Conservation (phyloP, 2,797 vertebrate genomes). For the Knipowitschia caucasica region DNA sequence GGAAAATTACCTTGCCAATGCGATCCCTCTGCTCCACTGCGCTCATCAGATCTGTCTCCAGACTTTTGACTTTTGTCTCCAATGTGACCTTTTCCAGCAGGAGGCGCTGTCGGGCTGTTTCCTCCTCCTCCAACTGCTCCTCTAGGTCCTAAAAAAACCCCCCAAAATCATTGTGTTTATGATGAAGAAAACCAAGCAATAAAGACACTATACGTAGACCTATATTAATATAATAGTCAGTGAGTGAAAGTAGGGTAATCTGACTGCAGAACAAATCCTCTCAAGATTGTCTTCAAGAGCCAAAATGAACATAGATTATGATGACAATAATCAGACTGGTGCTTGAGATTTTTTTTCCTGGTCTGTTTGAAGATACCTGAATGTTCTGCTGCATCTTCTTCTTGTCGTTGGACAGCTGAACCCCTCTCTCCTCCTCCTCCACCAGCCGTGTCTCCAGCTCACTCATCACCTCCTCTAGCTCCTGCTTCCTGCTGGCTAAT, state of each 20-base stretch:
- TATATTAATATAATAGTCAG: too few species aligned
- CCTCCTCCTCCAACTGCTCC: conserved; percentile 96
- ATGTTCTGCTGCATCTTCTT: conserved; percentile 99
- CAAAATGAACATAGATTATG: too few species aligned
- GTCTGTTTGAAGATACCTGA: conserved; percentile 62
- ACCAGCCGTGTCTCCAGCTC: conserved; percentile 95
- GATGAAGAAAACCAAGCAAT: background rate
- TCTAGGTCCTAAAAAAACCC: conserved; percentile 84
- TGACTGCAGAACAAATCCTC: too few species aligned
- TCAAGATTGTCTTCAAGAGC: too few species aligned
- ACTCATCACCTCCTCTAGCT: conserved; percentile 96
- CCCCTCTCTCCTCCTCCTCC: conserved; percentile 93
- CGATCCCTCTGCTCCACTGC: conserved; percentile 95
- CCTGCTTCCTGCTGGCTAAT: conserved; percentile 91
- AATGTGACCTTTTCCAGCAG: conserved; percentile 94
- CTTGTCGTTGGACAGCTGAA: conserved; percentile 83
- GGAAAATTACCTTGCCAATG: conserved; percentile 81
- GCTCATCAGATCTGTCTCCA: conserved; percentile 91
- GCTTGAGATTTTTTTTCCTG: too few species aligned
- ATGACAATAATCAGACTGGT: too few species aligned
- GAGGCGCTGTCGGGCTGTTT: conserved; percentile 91
- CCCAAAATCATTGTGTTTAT: background rate
- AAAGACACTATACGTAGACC: too few species aligned
- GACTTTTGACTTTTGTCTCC: conserved; percentile 93
- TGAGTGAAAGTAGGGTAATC: too few species aligned